Conservation (phyloP, 2,888 invertebrate species). For the Epistrophe eligans region DNA sequence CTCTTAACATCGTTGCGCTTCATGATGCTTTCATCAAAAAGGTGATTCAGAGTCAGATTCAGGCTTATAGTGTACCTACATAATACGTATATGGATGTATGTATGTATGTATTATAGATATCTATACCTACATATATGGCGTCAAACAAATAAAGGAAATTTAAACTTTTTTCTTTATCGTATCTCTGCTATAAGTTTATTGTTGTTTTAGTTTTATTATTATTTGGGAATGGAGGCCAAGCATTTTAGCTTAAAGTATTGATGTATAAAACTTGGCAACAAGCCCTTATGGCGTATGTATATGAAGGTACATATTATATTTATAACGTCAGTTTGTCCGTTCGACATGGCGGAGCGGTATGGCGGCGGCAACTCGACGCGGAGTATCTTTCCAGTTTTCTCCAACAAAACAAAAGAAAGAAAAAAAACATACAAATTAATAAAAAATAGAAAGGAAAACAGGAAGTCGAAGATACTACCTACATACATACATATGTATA, state of each 20-base stretch:
- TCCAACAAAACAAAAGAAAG: constrained; percentile 8
- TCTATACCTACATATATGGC: constrained; percentile 46
- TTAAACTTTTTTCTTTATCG: constrained; percentile 3
- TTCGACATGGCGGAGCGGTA: not conserved
- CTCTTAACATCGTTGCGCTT: constrained; percentile 35
- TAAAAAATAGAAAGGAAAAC: constrained; percentile 45
- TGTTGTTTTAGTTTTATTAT: constrained; percentile 45
- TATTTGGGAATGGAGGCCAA: constrained; percentile 70
- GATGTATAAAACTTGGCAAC: constrained; percentile 71
- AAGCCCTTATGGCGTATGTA: constrained; percentile 41
- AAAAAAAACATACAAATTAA: not conserved
- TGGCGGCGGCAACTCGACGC: constrained; percentile 14
- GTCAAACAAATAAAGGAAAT: constrained; percentile 51
- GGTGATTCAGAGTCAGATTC: constrained; percentile 46
- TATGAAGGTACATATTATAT: not conserved
- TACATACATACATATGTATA: not conserved
- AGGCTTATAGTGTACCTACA: constrained; percentile 13
- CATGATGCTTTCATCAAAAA: constrained; percentile 37
- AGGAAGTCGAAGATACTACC: constrained; percentile 67
- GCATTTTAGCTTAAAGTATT: constrained; percentile 49
- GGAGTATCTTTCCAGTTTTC: constrained; percentile 43
- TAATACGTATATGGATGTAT: not conserved
- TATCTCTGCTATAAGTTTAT: constrained; percentile 20
- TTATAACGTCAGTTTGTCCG: not conserved
- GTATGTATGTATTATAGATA: not conserved